Evolutionary conservation across 2,797 vertebrate species (phyloP), one percentile per base, ranked within the genome.

Genomic region (Poecilia velifera): DNA sequence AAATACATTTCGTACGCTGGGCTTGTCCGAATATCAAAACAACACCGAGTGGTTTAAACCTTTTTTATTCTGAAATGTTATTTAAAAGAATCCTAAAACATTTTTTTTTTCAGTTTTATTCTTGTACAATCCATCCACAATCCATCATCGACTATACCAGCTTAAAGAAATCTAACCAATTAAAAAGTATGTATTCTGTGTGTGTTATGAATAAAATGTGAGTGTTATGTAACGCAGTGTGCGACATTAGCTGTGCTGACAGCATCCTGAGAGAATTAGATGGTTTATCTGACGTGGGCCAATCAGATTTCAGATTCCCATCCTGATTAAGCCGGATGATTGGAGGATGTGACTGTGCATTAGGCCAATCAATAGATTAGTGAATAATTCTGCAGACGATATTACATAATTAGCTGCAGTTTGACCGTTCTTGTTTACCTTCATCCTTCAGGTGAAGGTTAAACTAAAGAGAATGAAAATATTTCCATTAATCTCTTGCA

Each of bases 341-440:
- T 71, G 76, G 73, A 72, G 85, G 77, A 74, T 74, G 76, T 71
- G 66, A 43, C 34, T 41, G 68, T 45, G 43, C 1, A 4, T 84
- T 89, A 74, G 76, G 79, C 76, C 78, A 73, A 86, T 89, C 62
- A 76, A 4, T 73, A 79, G 86, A 86, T 90, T 83, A 84, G 64
- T 78, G 51, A 79, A 70, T 75, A 84, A 79, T 59, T 76, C 46
- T 74, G 7, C 68, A 78, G 76, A 76, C 70, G 2, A 71, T 74
- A 22, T 91, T 83, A 88, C 82, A 78, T 85, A 89, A 91, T 13
- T n/a, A 20, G 16, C 20, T 45, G 62, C 41, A 66, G 4, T 34
- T 39, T 12, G 25, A 28, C n/a, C 8, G 0, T 79, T 66, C 34
- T 72, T 12, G 68, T 41, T 77, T 68, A 77, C 8, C 51, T 39